phyloP scores from a whole-genome alignment of 2,113 vertebrate species.

The Gallinago paraguaiae region DNA sequence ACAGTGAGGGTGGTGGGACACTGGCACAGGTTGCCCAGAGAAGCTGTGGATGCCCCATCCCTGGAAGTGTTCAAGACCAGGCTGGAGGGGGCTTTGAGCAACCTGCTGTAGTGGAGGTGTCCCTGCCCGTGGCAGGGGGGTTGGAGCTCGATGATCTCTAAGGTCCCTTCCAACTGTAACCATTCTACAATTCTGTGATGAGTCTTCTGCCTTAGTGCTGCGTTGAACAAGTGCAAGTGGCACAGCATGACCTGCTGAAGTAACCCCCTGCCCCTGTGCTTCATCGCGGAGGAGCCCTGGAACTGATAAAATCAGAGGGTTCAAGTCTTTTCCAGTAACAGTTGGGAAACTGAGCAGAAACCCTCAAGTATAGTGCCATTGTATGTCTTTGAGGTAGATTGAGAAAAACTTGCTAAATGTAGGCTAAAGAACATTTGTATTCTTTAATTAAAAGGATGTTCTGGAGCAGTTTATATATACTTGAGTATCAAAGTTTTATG shows the following conservation, averaged over 20 bases:
- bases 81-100: too few species aligned
- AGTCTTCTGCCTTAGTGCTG: neutral
- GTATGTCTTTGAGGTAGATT: neutral
- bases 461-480: neutral
- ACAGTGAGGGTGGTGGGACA: too few species aligned
- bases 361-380: fast-evolving
- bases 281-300: neutral
- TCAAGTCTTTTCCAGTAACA: too few species aligned
- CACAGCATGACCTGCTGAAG: fast-evolving
- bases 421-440: too few species aligned
- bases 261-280: fast-evolving
- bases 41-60: too few species aligned
- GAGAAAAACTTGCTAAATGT: neutral
- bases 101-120: too few species aligned
- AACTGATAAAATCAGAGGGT: neutral
- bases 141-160: too few species aligned
- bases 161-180: too few species aligned
- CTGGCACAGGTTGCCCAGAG: too few species aligned
- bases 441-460: neutral
- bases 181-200: too few species aligned
- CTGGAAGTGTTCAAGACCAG: too few species aligned
- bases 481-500: neutral
- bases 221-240: neutral
- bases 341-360: neutral
- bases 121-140: too few species aligned